A percentile compares a stretch with the other conserved stretches of the same genome.
Conservation (phyloP, 2,888 invertebrate genomes). For the Acleris holmiana region DNA sequence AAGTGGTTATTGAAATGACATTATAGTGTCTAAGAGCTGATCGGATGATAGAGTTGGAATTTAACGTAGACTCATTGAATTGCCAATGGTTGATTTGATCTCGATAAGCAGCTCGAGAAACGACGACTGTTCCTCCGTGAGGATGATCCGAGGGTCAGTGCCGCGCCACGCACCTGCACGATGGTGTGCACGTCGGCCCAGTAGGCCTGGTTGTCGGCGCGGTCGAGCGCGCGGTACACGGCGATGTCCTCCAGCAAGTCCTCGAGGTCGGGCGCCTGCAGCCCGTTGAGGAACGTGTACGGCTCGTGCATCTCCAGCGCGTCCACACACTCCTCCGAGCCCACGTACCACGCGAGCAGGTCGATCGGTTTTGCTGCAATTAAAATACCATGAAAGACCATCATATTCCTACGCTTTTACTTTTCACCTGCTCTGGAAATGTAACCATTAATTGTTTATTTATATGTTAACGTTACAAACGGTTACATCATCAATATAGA, state of each 20-base stretch:
- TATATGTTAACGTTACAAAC: too few species aligned
- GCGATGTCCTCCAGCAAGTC: conserved; percentile 98
- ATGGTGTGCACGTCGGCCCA: conserved; percentile 99
- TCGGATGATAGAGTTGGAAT: too few species aligned
- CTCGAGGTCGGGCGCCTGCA: conserved; percentile 95
- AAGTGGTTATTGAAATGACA: too few species aligned
- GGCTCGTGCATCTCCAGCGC: conserved; percentile 99
- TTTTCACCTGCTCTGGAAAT: too few species aligned
- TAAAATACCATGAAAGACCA: neutral
- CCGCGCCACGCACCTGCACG: conserved; percentile 79
- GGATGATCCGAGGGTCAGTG: too few species aligned
- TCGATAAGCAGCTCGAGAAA: too few species aligned
- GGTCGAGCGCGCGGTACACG: conserved; percentile 95
- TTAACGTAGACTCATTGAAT: too few species aligned
- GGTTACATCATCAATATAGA: too few species aligned
- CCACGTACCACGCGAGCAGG: conserved; percentile 97
- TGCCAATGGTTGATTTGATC: too few species aligned
- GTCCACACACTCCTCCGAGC: conserved; percentile 93
- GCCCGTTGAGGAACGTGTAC: conserved; percentile 96
- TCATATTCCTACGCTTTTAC: too few species aligned
- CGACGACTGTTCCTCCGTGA: too few species aligned
- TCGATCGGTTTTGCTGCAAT: conserved; percentile 97
- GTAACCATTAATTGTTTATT: too few species aligned
- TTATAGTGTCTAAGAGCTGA: neutral
- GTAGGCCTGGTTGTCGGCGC: conserved; percentile 93